Conservation (phyloP, 2,797 vertebrate genomes). For the Cynodonichthys magdalenae region DNA sequence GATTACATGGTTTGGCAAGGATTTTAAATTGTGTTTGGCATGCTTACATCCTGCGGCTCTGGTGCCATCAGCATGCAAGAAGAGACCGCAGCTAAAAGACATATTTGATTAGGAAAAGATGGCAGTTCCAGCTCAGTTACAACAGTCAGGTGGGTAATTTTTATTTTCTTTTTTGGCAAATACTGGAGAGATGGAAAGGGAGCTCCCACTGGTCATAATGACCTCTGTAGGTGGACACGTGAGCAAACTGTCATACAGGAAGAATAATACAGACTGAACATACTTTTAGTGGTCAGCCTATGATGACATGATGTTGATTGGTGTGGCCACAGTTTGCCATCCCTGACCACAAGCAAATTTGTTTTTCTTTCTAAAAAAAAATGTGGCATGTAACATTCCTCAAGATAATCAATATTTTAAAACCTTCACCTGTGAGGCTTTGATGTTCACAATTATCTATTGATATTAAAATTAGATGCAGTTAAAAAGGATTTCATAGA, state of each 20-base stretch:
- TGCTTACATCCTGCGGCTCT: constrained; percentile 53
- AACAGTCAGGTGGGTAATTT: constrained; percentile 42
- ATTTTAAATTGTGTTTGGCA: constrained; percentile 68
- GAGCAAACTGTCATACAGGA: constrained; percentile 75
- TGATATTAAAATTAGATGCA: too few relatives aligned
- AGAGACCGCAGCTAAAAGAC: constrained; percentile 60
- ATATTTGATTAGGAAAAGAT: constrained; percentile 58
- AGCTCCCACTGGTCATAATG: constrained; percentile 56
- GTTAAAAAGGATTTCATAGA: too few relatives aligned
- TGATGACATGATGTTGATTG: constrained; percentile 80
- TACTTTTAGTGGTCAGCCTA: constrained; percentile 68
- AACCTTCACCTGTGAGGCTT: too few relatives aligned
- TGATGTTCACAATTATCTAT: too few relatives aligned
- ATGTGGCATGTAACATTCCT: too few relatives aligned
- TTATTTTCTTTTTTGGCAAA: constrained; percentile 44
- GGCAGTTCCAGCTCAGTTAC: constrained; percentile 43
- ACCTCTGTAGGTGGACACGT: constrained; percentile 71
- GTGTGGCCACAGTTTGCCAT: constrained; percentile 73
- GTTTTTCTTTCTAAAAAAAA: neutral
- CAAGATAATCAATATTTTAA: too few relatives aligned
- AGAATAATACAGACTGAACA: constrained; percentile 73
- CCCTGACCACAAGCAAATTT: constrained; percentile 61
- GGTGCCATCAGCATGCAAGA: constrained; percentile 52
- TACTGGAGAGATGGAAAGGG: constrained; percentile 57
- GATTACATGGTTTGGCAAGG: constrained; percentile 69